phyloP scores from a whole-genome alignment of 2,113 vertebrate genomes.

The Sinocyclocheilus rhinocerous region DNA sequence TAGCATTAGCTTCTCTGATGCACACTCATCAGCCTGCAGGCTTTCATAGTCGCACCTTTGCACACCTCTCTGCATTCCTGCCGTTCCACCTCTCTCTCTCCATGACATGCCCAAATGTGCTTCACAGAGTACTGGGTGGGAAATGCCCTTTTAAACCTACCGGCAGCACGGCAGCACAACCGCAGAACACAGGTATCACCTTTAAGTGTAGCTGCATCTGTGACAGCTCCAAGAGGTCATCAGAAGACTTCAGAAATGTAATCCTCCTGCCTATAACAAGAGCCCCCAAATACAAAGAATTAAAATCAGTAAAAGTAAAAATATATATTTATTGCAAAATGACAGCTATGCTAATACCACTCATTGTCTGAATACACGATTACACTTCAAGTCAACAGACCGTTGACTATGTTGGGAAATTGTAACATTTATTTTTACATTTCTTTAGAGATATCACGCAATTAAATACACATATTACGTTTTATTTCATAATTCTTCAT shows the following conservation, averaged over 20 bases:
- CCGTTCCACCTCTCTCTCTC: constrained; percentile 64
- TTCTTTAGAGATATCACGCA: neutral
- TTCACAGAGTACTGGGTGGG: constrained; percentile 37
- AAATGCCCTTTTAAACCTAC: constrained; percentile 64
- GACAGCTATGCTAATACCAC: neutral
- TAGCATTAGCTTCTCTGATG: constrained; percentile 60
- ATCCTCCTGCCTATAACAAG: constrained; percentile 55
- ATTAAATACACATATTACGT: neutral
- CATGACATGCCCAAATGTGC: constrained; percentile 65
- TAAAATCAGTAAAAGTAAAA: neutral
- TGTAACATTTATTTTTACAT: neutral
- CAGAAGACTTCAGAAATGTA: neutral
- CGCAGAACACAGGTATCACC: neutral
- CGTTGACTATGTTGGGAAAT: neutral
- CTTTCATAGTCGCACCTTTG: constrained; percentile 58
- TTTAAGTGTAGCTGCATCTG: neutral
- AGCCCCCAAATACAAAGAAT: constrained; percentile 20
- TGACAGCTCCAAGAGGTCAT: constrained; percentile 3
- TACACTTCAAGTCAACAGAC: neutral
- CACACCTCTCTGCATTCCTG: constrained; percentile 68
- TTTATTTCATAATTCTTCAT: neutral
- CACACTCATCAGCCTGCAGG: constrained; percentile 62
- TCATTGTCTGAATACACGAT: no score
- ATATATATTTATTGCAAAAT: neutral
- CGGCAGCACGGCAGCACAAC: constrained; percentile 29